Evolutionary conservation across 2,797 vertebrate genomes (phyloP), one percentile per base, ranked within the genome.

Genomic region (Echeneis naucrates): DNA sequence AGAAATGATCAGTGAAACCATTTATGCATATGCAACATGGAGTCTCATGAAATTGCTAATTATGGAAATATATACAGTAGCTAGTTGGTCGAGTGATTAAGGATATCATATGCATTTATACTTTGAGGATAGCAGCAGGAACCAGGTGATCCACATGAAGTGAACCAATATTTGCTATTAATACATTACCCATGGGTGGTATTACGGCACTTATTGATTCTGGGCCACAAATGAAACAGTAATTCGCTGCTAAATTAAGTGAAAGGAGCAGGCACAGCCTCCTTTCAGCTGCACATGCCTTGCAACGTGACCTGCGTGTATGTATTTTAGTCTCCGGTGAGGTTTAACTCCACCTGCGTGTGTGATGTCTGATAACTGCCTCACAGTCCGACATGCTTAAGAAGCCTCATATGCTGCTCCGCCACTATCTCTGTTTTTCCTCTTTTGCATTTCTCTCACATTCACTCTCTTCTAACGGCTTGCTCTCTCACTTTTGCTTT

Each of bases 391-490:
- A 67, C 45, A 65, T 44, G 44, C 60, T 69, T 58, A 38, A 68
- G 14, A 70, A 75, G 70, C 58, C 60, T 68, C 26, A 61, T 78
- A 73, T 27, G n/a, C 53, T 58, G 32, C 54, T 45, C 50, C 19
- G 4, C 55, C 23, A 30, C 65, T 59, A 47, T 80, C 76, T 63
- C 48, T 47, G 59, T 76, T 65, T 62, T 68, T 26, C 45, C 55
- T 56, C 23, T 51, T 83, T 77, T 72, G 64, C 68, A 72, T 81
- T 89, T 78, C 56, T 59, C 70, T 52, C 52, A 67, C 78, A 75
- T 65, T 55, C 51, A 58, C 58, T 65, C 59, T 75, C 51, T 72
- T 61, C 51, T 14, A 21, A 8, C 45, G 60, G 62, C 50, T 80
- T 33, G 3, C 70, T 55, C 48, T 53, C 69, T 11, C 76, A 85